Conservation (phyloP, 2,113 vertebrate species). For the Pteropus alecto region DNA sequence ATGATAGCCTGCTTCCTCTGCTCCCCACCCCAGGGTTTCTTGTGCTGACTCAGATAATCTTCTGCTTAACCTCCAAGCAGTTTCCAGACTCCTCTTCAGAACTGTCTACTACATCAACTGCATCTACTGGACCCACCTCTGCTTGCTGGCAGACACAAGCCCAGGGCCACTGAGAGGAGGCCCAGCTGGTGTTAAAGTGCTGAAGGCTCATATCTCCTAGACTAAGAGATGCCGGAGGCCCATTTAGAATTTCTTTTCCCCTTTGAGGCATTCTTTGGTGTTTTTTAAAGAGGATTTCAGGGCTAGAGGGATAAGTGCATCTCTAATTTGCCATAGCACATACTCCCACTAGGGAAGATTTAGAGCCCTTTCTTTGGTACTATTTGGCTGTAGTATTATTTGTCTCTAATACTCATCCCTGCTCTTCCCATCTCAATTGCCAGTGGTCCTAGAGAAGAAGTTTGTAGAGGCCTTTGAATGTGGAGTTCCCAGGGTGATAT, state of each 20-base stretch:
- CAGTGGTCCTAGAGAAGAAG: neutral
- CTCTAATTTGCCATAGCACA: neutral
- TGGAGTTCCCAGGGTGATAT: neutral
- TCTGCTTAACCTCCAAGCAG: neutral
- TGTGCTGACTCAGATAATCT: neutral
- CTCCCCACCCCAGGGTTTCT: neutral
- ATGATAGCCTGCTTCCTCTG: neutral
- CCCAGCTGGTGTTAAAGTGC: neutral
- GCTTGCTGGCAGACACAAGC: neutral
- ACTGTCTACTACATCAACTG: neutral
- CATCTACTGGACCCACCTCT: neutral
- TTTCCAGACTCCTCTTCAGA: neutral
- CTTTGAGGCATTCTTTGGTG: neutral
- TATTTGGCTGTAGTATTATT: neutral
- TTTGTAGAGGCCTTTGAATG: neutral
- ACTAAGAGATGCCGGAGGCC: neutral
- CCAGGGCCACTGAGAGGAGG: neutral
- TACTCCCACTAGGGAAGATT: neutral
- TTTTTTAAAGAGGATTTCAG: constrained; percentile 35
- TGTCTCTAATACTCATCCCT: neutral
- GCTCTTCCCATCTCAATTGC: neutral
- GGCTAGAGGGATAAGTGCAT: neutral
- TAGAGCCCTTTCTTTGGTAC: neutral
- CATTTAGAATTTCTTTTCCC: neutral
- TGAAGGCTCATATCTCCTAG: neutral